A percentile compares a stretch with the other conserved stretches of the same genome.
Evolutionary conservation across 2,113 vertebrate genomes (phyloP).

Genomic region (Grammomys dolichurus): DNA sequence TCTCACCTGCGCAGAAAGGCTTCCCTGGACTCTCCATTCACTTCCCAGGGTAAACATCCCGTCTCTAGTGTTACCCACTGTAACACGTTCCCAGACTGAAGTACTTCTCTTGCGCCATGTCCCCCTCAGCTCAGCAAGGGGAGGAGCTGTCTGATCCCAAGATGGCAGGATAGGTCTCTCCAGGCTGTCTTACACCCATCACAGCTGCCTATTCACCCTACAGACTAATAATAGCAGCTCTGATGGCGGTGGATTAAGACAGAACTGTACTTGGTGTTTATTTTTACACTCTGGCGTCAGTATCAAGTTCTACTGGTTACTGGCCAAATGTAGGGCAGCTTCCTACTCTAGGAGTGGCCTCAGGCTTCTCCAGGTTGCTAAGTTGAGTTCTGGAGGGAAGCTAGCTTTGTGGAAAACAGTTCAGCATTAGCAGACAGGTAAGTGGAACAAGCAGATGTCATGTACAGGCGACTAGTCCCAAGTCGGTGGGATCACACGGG

Average conservation of each 20-base stretch:
- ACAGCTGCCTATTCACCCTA: conserved; percentile 77
- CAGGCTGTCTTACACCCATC: conserved; percentile 76
- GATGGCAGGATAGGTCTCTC: conserved; percentile 65
- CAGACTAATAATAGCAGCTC: conserved; percentile 82
- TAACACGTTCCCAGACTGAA: conserved; percentile 55
- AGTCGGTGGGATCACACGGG: neutral
- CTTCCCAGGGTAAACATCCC: conserved; percentile 9
- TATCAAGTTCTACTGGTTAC: conserved; percentile 84
- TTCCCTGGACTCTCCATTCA: neutral
- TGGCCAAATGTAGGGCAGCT: conserved; percentile 80
- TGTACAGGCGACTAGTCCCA: neutral
- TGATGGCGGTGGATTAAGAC: conserved; percentile 79
- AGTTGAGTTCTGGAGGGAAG: conserved; percentile 66
- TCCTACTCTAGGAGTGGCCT: conserved; percentile 74
- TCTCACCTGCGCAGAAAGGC: neutral
- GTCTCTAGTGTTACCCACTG: conserved; percentile 63
- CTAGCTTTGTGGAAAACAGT: conserved; percentile 51
- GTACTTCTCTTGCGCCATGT: conserved; percentile 50
- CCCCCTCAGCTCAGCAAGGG: conserved; percentile 54
- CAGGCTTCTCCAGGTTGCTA: conserved; percentile 72
- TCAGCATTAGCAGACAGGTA: neutral
- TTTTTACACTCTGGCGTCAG: conserved; percentile 82
- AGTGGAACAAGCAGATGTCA: neutral
- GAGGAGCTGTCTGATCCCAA: conserved; percentile 66
- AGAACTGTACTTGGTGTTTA: conserved; percentile 83